Evolutionary conservation across 2,888 invertebrate species (phyloP).

Genomic region (Notodonta dromedarius): DNA sequence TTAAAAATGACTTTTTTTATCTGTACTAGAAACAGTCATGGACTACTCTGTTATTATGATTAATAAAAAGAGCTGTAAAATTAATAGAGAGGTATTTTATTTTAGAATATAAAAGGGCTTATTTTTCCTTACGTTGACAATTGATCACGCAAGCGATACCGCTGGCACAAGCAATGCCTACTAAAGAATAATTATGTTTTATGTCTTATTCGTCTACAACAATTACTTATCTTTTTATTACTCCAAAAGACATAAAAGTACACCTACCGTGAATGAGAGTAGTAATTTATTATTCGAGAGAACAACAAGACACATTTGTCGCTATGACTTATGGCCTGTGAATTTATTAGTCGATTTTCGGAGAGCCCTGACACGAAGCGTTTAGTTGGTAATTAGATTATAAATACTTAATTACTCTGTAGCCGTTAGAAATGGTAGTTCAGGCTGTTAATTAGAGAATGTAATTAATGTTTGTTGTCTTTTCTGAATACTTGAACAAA

Average conservation of each 20-base stretch:
- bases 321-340: slow-evolving; percentile 29
- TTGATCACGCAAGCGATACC: too few species aligned
- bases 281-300: slow-evolving; percentile 33
- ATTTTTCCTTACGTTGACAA: too few species aligned
- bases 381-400: background rate
- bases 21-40: too few species aligned
- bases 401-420: slow-evolving; percentile 2
- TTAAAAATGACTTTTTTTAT: too few species aligned
- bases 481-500: background rate
- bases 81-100: too few species aligned
- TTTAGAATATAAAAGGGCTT: too few species aligned
- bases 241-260: slow-evolving; percentile 28
- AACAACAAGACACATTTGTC: slow-evolving; percentile 41
- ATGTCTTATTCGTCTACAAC: slow-evolving; percentile 17
- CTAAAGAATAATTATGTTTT: background rate
- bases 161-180: too few species aligned
- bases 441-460: background rate
- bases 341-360: slow-evolving; percentile 24
- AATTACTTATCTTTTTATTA: slow-evolving; percentile 34
- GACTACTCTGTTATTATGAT: too few species aligned
- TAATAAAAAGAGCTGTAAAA: too few species aligned
- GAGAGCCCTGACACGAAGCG: slow-evolving; percentile 8
- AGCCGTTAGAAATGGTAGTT: background rate
- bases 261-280: slow-evolving; percentile 27
- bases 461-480: background rate